Base-by-base conservation (phyloP, 2,113 vertebrate genomes). In the Maccullochella peelii region DNA sequence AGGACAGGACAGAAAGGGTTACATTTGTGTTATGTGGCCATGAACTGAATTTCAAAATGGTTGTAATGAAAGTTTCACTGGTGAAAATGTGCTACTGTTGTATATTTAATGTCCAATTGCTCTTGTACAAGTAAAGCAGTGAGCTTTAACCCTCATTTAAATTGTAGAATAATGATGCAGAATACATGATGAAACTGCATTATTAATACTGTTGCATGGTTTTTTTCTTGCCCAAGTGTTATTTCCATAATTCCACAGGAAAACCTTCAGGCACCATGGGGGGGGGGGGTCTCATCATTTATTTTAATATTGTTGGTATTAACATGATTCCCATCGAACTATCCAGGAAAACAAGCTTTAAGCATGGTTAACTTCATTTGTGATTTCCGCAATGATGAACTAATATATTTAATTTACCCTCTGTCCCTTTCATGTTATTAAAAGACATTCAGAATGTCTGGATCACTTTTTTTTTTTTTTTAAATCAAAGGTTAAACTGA, bases 121-220 rank as follows among this genome's bases (percentile, higher is more conserved):
- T 86, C 83, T 79, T 70, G 78, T 61, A 82, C 82, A 71, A 87
- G 89, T 74, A 57, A 85, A 83, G 81, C 89, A 91, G 79, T 79
- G 85, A 92, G 85, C 89, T 89, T 93, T 91, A 91, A 94, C 88
- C 86, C 89, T 92, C 84, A 91, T 93, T 93, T 92, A 86, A 89
- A 93, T 92, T 89, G 80, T 89, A 90, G 90, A 85, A 92, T 89
- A 86, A 88, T 87, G 89, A 92, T 75, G 77, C 79, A 82, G 79
- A 88, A 79, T 89, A 61, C 85, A 83, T 86, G 84, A 77, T 80
- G 81, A 61, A 50, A 20, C 83, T 93, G 73, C 63, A 94, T 93
- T 91, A 94, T 95, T 94, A 70, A 94, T 91, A 33, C 30, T 49
- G 30, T 79, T 80, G 58, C 83, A 68, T 92, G 82, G 82, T 89